phyloP scores from a whole-genome alignment of 64 coral and sea anemone species.

The Montipora capricornis region DNA sequence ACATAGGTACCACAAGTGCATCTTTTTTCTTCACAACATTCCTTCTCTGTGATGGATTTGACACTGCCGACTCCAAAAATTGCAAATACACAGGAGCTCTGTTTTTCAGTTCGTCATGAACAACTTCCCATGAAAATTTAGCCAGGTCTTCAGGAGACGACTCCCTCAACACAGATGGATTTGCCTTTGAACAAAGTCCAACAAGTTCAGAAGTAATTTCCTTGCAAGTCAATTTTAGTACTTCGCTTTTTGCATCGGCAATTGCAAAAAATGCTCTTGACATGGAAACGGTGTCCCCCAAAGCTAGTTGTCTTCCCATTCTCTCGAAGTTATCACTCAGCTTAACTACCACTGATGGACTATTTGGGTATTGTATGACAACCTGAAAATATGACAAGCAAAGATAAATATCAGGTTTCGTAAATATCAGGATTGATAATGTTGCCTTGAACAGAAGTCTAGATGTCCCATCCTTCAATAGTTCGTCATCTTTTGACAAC shows the following conservation, averaged over 20 bases:
- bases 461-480: too few species aligned
- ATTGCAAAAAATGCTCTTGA: too few species aligned
- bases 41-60: conserved; percentile 8
- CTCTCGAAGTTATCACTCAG: too few species aligned
- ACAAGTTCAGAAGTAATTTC: conserved; percentile 21
- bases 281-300: too few species aligned
- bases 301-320: too few species aligned
- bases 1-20: conserved; percentile 10
- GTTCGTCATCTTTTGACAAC: too few species aligned
- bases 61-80: conserved; percentile 4
- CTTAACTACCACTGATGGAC: too few species aligned
- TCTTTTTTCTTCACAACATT: conserved; percentile 32
- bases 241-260: background rate
- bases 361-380: too few species aligned
- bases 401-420: too few species aligned
- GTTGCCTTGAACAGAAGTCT: background rate
- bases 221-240: background rate
- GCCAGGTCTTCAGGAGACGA: conserved; percentile 22
- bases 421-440: background rate
- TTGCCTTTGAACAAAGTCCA: conserved; percentile 17
- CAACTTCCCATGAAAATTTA: conserved; percentile 18
- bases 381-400: too few species aligned
- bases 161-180: conserved; percentile 14
- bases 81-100: conserved; percentile 30
- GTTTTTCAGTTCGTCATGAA: conserved; percentile 34